Evolutionary conservation across 2,888 invertebrate genomes (phyloP), one percentile per base, ranked within the genome.

Genomic region (Folsomia candida): DNA sequence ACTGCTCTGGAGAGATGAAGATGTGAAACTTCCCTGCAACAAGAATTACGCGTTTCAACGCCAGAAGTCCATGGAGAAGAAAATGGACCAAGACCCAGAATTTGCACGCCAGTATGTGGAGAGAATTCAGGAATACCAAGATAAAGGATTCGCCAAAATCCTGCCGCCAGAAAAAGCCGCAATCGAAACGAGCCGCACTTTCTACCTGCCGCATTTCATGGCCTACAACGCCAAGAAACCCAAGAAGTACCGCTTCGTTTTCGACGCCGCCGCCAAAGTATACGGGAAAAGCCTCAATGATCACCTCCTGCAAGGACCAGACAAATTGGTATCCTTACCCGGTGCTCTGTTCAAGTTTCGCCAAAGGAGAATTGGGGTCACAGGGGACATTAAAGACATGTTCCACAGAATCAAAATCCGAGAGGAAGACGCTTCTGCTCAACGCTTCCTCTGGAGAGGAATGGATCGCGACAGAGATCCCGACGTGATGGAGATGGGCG

Each of bases 151-250:
- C 28, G 68, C 62, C 1, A 20, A 27, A 11, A 22, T 51, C 9
- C 18, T 73, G 3, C 25, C 51, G 2, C 2, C 2, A 25, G 62
- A 54, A 14, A 69, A 72, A 26, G 59, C 4, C 14, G 14, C 3
- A 1, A 18, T 18, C 3, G 1, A 4, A 2, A 22, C 11, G n/a
- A 3, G 20, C 2, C 51, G 51, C 14, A 70, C 59, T 11, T 78
- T 70, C 73, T n/a, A n/a, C n/a, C n/a, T n/a, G n/a, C n/a, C n/a
- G n/a, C n/a, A n/a, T n/a, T n/a, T n/a, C 67, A 71, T 66, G 0
- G 78, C 76, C 0, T 24, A 20, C 0, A 73, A 70, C 20, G 69
- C 68, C 2, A 76, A 75, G 28, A 78, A 78, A 51, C 74, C 78
- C 1, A 66, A 37, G 2, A 78, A 77, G 25, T n/a, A 77, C 0